Base-by-base conservation (phyloP, 2,888 invertebrate genomes). In the Drosophila anomalipes region DNA sequence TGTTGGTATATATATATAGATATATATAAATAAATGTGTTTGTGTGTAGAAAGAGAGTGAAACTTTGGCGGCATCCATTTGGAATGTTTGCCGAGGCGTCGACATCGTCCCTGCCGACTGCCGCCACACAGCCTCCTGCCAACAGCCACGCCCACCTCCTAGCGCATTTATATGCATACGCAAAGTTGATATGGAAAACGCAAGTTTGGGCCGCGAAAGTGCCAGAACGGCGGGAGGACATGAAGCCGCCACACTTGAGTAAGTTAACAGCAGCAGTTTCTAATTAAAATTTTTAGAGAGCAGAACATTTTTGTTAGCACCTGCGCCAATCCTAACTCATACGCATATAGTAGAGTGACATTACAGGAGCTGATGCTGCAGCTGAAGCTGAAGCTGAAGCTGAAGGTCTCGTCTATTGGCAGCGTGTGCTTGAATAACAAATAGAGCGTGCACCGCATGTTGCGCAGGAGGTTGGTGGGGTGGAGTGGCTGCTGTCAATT, bases 241-340 rank as follows among this genome's bases (percentile, higher is more conserved):
- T 37, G 47, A 19, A 47, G 28, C 59, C 54, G 66, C 65, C 62
- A 66, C 82, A 85, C 90, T 87, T 64, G 74, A 81, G 86, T 81
- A 87, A 87, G 69, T 85, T 80, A 86, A 89, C 77, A 77, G 87
- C 79, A 78, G 82, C 81, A 84, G 84, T 82, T 89, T 89, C 90
- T 89, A 86, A 86, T 86, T 86, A 90, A 82, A 89, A 87, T 85
- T 80, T 80, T 72, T 85, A 61, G 68, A 72, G 68, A 75, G 85
- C 60, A 69, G 44, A 73, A 78, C 72, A 89, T 73, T 73, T 63
- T 63, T 61, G 71, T 59, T 70, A 41, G 74, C 74, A 54, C 66
- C 82, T 70, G 68, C 63, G 66, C 71, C 78, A 81, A 74, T 73
- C 49, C 67, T 33, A 49, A 49, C 52, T 47, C 41, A 58, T 28